These are phyloP conservation scores for Halcyon smyrnensis DNA, from an alignment of 2,797 vertebrate genomes.

Conservation along the genomic window DNA sequence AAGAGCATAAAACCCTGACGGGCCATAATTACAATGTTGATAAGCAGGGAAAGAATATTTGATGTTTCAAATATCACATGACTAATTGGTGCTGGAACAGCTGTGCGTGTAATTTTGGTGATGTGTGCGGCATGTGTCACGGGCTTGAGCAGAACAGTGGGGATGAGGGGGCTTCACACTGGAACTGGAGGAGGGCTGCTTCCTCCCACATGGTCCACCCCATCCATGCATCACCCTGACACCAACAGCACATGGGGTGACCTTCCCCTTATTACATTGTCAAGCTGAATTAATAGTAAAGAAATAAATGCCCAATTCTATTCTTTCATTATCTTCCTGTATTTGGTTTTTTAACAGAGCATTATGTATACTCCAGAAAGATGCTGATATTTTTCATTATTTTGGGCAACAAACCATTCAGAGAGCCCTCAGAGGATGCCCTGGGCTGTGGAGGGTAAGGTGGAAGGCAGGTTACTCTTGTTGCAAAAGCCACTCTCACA, in stretches of 20 bases:
- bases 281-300: slow-evolving; percentile 9
- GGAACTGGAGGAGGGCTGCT: rapidly evolving
- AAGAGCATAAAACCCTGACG: slow-evolving; percentile 63
- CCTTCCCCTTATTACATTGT: slow-evolving; percentile 16
- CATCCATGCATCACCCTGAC: slow-evolving; percentile 6
- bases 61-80: slow-evolving; percentile 61
- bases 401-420: neutral
- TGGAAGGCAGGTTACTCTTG: neutral
- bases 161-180: rapidly evolving
- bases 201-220: neutral
- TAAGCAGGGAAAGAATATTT: slow-evolving; percentile 67
- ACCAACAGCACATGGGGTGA: neutral
- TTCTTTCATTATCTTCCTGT: neutral
- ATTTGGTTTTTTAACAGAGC: neutral
- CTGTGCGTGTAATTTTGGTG: slow-evolving; percentile 50
- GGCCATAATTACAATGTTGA: slow-evolving; percentile 72
- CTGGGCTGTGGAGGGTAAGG: neutral
- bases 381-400: neutral
- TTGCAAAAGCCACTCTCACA: neutral
- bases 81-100: slow-evolving; percentile 56
- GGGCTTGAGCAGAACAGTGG: rapidly evolving
- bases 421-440: neutral
- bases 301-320: neutral
- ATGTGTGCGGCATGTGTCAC: neutral
- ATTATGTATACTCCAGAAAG: neutral